Evolutionary conservation across 1,140 invertebrate species (phyloP).

Genomic region (Ooceraea biroi): DNA sequence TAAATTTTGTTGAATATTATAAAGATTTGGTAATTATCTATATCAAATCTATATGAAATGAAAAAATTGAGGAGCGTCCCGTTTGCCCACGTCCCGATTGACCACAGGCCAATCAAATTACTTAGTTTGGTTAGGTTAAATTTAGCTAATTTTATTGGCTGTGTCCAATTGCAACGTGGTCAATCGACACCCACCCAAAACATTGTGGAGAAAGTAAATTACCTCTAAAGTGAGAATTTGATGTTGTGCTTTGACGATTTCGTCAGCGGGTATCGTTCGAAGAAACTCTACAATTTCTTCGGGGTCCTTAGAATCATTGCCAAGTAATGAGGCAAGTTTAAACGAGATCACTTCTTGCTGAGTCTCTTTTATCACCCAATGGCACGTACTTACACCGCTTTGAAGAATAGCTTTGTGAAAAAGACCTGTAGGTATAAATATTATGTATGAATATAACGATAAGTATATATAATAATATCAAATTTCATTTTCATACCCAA

Average conservation of each 20-base stretch:
- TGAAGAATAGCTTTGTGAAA: slow-evolving; percentile 88
- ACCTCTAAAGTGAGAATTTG: slow-evolving; percentile 4
- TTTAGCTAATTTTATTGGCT: too few relatives aligned
- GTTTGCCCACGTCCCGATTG: too few relatives aligned
- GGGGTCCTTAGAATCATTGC: slow-evolving; percentile 47
- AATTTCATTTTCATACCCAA: not conserved
- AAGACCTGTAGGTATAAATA: slow-evolving; percentile 78
- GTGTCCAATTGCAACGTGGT: too few relatives aligned
- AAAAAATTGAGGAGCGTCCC: too few relatives aligned
- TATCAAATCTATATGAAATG: too few relatives aligned
- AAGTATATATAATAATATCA: slow-evolving; percentile 60
- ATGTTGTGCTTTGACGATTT: slow-evolving; percentile 17
- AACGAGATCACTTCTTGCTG: slow-evolving; percentile 23
- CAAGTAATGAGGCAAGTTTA: slow-evolving; percentile 48
- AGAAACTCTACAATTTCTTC: slow-evolving; percentile 56
- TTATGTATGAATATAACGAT: not conserved
- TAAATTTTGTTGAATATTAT: not conserved
- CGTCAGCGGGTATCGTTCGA: not conserved
- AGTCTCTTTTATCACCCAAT: slow-evolving; percentile 75
- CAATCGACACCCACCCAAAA: too few relatives aligned
- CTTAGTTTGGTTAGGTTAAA: too few relatives aligned
- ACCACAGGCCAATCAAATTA: too few relatives aligned
- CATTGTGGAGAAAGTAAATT: not conserved
- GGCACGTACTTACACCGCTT: slow-evolving; percentile 85
- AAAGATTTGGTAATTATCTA: not conserved